phyloP scores from a whole-genome alignment of 2,888 invertebrate genomes.

The Thumatha senex region DNA sequence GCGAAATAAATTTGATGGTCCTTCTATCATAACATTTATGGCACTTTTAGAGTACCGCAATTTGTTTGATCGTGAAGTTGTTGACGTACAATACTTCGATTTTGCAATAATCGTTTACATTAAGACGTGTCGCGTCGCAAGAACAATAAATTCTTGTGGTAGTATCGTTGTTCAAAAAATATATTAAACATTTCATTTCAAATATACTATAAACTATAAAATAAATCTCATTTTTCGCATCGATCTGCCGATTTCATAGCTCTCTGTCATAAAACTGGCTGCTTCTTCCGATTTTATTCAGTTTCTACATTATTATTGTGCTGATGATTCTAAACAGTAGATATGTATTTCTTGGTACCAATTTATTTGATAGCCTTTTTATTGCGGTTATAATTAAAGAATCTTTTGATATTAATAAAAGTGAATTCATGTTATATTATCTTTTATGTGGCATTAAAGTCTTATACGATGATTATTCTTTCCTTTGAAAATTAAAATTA shows the following conservation, averaged over 20 bases:
- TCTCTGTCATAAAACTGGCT: constrained; percentile 19
- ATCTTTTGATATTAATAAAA: constrained; percentile 2
- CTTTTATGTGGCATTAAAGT: background rate
- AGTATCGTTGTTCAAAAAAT: background rate
- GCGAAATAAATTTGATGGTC: too few relatives aligned
- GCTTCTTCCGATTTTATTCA: constrained; percentile 10
- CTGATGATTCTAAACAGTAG: constrained; percentile 15
- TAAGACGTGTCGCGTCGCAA: too few relatives aligned
- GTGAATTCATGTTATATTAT: too few relatives aligned
- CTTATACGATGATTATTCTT: background rate
- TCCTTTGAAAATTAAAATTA: background rate
- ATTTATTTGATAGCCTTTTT: constrained; percentile 23
- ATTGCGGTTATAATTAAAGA: constrained; percentile 8
- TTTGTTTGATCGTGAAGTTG: too few relatives aligned
- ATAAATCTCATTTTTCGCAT: constrained; percentile 12
- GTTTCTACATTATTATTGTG: constrained; percentile 2
- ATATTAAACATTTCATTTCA: constrained; percentile 1
- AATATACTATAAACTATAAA: constrained; percentile 9
- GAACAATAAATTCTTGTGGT: too few relatives aligned
- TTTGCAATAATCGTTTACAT: too few relatives aligned
- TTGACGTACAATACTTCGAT: too few relatives aligned
- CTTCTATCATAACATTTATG: too few relatives aligned
- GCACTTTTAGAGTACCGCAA: too few relatives aligned
- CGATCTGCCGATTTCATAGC: constrained; percentile 13
- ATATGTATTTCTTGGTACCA: constrained; percentile 8